A percentile compares a stretch with the other conserved stretches of the same genome.
phyloP scores from a whole-genome alignment of 1,140 invertebrate genomes.

The Cylas formicarius region DNA sequence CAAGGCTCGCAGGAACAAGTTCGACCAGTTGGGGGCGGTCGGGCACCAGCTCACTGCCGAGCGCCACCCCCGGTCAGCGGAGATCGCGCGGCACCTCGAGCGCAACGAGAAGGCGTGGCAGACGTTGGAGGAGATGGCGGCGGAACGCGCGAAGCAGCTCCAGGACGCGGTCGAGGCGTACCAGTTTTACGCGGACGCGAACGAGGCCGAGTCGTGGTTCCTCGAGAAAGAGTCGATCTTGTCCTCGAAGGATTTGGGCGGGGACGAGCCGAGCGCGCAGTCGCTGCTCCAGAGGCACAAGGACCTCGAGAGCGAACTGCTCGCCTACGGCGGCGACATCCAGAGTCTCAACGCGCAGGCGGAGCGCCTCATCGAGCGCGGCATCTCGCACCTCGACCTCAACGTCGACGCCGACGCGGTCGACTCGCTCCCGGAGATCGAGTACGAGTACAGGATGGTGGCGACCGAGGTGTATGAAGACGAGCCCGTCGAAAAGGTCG shows the following conservation, averaged over 20 bases:
- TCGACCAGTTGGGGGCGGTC: conserved; percentile 62
- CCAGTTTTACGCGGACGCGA: conserved; percentile 92
- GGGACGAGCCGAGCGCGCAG: conserved; percentile 82
- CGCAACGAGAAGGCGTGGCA: conserved; percentile 80
- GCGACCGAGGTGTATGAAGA: conserved; percentile 89
- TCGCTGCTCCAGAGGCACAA: conserved; percentile 79
- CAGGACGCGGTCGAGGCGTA: conserved; percentile 93
- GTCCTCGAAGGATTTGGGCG: conserved; percentile 79
- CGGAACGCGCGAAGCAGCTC: conserved; percentile 75
- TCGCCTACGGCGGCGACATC: conserved; percentile 85
- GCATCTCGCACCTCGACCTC: conserved; percentile 47
- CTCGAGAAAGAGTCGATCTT: conserved; percentile 87
- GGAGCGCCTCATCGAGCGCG: conserved; percentile 68
- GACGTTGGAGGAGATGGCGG: conserved; percentile 73
- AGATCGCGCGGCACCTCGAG: conserved; percentile 72
- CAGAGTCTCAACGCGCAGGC: conserved; percentile 79
- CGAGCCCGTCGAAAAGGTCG: conserved; percentile 76
- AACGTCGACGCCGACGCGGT: conserved; percentile 60
- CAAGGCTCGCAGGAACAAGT: conserved; percentile 72
- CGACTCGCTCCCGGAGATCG: conserved; percentile 44
- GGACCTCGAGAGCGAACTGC: conserved; percentile 83
- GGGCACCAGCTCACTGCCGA: conserved; percentile 69
- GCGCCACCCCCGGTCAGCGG: conserved; percentile 66
- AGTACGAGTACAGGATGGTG: conserved; percentile 51
- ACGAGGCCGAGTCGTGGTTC: conserved; percentile 97